These are phyloP conservation scores for Hyperopisus bebe DNA, from an alignment of 2,113 vertebrate genomes.

Conservation along the genomic window DNA sequence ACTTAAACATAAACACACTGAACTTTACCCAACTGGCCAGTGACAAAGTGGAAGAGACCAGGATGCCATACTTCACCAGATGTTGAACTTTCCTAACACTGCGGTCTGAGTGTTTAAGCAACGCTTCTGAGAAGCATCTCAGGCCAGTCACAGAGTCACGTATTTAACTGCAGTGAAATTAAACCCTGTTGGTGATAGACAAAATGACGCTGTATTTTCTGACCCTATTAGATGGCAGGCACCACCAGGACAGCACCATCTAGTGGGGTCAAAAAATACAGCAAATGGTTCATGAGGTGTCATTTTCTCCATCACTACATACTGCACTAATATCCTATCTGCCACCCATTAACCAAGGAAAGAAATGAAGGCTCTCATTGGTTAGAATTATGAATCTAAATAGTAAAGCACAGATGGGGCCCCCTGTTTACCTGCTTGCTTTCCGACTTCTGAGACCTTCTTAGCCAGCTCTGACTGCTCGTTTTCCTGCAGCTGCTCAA, in stretches of 20 bases:
- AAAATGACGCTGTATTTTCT: not conserved
- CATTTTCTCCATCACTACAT: not conserved
- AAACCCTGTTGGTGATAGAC: not conserved
- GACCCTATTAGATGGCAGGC: not conserved
- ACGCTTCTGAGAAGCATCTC: not conserved
- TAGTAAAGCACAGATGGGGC: not conserved
- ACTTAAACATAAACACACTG: slow-evolving; percentile 43
- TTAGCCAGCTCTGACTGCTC: slow-evolving; percentile 36
- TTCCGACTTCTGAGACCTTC: slow-evolving; percentile 28
- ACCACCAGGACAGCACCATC: not conserved
- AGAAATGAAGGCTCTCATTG: not conserved
- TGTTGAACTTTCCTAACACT: not conserved
- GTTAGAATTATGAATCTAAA: not conserved
- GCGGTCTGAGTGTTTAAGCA: not conserved
- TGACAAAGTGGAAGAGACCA: not conserved
- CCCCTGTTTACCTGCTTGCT: slow-evolving; percentile 46
- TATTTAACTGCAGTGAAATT: not conserved
- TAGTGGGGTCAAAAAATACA: not conserved
- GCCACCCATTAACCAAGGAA: not conserved
- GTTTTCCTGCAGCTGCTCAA: slow-evolving; percentile 20
- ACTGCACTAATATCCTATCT: not conserved
- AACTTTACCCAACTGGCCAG: slow-evolving; percentile 16
- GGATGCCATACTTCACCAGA: not conserved
- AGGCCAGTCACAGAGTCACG: not conserved
- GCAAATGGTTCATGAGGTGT: not conserved